A percentile compares a stretch with the other conserved stretches of the same genome.
Conservation (phyloP, 2,797 vertebrate species). For the Sternarchorhynchus goeldii region DNA sequence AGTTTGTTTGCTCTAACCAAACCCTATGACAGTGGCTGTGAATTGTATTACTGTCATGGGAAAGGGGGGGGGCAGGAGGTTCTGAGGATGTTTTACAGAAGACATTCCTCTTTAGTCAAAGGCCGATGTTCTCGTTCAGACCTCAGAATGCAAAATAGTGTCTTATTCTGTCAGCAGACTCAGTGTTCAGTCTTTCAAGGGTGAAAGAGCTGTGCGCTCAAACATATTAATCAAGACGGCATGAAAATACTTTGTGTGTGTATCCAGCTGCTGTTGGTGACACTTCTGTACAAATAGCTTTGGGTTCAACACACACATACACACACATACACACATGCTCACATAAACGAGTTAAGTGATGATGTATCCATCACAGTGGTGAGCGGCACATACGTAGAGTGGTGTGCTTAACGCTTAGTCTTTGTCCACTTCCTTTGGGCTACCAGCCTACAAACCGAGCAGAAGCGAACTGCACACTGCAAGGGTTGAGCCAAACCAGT, state of each 20-base stretch:
- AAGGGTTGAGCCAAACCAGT: constrained; percentile 17
- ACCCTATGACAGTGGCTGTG: no score
- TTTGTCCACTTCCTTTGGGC: constrained; percentile 24
- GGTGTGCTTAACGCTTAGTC: constrained; percentile 16
- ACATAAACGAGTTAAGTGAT: constrained; percentile 5
- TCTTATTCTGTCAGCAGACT: not conserved
- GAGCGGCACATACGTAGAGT: no score
- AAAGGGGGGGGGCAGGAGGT: no score
- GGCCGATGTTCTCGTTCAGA: no score
- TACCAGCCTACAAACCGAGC: not conserved
- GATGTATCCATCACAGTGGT: constrained; percentile 24
- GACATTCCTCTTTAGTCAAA: no score
- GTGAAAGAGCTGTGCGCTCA: not conserved
- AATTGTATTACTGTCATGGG: no score
- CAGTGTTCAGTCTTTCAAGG: not conserved
- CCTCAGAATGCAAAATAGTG: no score
- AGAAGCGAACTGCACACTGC: constrained; percentile 17
- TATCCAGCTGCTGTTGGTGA: constrained; percentile 10
- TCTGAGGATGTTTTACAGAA: no score
- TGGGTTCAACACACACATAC: not conserved
- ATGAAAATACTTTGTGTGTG: constrained; percentile 8
- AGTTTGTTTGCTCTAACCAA: no score
- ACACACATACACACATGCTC: not conserved
- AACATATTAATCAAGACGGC: constrained; percentile 45
- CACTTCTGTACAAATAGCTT: constrained; percentile 4